Evolutionary conservation across 2,888 invertebrate genomes (phyloP).

Genomic region (Chrysopilus asiliformis): DNA sequence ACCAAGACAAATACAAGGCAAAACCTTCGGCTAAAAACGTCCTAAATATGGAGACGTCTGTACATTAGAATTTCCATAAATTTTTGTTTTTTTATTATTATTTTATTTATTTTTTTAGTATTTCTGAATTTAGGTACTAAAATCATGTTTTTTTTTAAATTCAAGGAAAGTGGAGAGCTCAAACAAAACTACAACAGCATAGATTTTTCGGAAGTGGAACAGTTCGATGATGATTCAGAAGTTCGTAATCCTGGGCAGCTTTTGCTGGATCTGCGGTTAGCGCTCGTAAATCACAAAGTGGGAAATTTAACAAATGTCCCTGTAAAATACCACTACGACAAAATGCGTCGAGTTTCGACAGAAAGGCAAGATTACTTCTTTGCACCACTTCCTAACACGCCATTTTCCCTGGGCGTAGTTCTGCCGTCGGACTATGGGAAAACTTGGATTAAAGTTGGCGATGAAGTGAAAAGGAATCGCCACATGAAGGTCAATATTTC

Average conservation of each 20-base stretch:
- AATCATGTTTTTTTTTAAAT: too few species aligned
- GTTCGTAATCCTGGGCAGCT: constrained; percentile 50
- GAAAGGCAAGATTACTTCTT: constrained; percentile 74
- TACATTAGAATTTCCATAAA: too few species aligned
- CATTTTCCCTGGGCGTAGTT: constrained; percentile 76
- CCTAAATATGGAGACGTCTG: too few species aligned
- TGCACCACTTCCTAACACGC: constrained; percentile 66
- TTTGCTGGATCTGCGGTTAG: constrained; percentile 43
- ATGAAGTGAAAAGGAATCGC: constrained; percentile 56
- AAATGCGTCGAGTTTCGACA: constrained; percentile 68
- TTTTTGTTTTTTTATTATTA: too few species aligned
- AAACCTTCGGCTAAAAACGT: too few species aligned
- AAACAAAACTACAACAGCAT: constrained; percentile 95
- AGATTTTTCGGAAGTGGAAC: constrained; percentile 89
- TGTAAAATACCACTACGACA: constrained; percentile 72
- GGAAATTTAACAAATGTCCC: constrained; percentile 52
- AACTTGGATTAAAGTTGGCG: constrained; percentile 50
- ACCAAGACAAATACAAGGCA: too few species aligned
- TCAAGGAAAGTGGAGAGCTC: constrained; percentile 45
- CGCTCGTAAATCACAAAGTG: constrained; percentile 55
- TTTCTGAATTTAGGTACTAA: too few species aligned
- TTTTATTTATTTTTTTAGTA: too few species aligned
- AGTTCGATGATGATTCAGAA: constrained; percentile 53
- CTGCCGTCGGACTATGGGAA: constrained; percentile 63
- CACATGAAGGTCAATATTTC: constrained; percentile 55